Percentiles rank a stretch among this genome's conserved stretches.
Evolutionary conservation across 2,797 vertebrate genomes (phyloP).

Genomic region (Pelodytes ibericus): DNA sequence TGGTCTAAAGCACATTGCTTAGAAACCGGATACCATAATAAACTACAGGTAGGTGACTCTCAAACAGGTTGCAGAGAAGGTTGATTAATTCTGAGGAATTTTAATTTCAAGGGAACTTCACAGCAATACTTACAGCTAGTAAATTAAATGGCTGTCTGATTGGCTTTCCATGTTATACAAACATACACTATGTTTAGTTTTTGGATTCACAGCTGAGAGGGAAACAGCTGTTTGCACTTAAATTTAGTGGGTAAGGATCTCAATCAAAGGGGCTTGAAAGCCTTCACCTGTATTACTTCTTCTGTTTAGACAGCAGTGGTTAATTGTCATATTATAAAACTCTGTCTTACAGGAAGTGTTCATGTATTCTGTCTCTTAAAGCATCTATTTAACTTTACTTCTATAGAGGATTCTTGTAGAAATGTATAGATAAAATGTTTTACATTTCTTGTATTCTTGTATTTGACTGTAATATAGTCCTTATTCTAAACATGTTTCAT

Average conservation of each 20-base stretch:
- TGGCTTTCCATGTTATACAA: slow-evolving; percentile 80
- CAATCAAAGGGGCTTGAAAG: slow-evolving; percentile 76
- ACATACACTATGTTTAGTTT: slow-evolving; percentile 77
- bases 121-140: slow-evolving; percentile 75
- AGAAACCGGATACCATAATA: not conserved
- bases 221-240: slow-evolving; percentile 80
- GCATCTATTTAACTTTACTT: too few species aligned
- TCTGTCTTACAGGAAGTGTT: slow-evolving; percentile 43
- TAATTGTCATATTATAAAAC: slow-evolving; percentile 62
- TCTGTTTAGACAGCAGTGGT: slow-evolving; percentile 63
- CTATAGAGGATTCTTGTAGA: too few species aligned
- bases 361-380: not conserved
- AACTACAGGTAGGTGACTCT: slow-evolving; percentile 60
- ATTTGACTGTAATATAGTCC: too few species aligned
- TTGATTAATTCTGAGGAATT: slow-evolving; percentile 74
- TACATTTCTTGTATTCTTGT: too few species aligned
- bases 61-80: slow-evolving; percentile 68
- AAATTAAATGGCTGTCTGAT: slow-evolving; percentile 77
- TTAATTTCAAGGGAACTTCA: slow-evolving; percentile 74
- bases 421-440: too few species aligned
- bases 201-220: slow-evolving; percentile 75
- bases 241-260: slow-evolving; percentile 73
- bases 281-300: slow-evolving; percentile 74
- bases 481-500: too few species aligned
- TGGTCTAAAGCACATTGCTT: not conserved